Percentiles rank a stretch among this genome's conserved stretches.
Conservation (phyloP, 1,140 invertebrate species). For the Monochamus saltuarius region DNA sequence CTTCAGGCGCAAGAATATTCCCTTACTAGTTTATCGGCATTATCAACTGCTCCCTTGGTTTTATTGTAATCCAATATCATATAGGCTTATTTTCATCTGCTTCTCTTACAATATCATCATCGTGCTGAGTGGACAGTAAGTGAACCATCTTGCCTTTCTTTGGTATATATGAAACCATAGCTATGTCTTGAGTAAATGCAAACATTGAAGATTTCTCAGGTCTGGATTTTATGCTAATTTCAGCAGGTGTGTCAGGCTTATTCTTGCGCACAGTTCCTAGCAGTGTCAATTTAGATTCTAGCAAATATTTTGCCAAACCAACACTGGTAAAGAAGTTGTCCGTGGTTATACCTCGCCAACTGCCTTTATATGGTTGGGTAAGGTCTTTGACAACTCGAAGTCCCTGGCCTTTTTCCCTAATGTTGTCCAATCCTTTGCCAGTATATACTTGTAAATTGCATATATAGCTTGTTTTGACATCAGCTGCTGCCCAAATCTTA, state of each 20-base stretch:
- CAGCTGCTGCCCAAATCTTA: constrained; percentile 29
- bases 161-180: constrained; percentile 36
- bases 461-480: constrained; percentile 27
- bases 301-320: constrained; percentile 32
- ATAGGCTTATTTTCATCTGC: constrained; percentile 46
- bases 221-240: constrained; percentile 3
- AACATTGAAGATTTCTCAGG: constrained; percentile 32
- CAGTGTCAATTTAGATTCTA: too few relatives aligned
- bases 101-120: constrained; percentile 10
- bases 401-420: constrained; percentile 25
- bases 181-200: constrained; percentile 37
- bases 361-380: too few relatives aligned
- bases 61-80: constrained; percentile 41
- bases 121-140: constrained; percentile 37
- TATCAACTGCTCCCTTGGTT: constrained; percentile 31
- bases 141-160: constrained; percentile 38
- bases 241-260: constrained; percentile 20
- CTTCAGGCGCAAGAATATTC: too few relatives aligned
- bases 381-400: constrained; percentile 17
- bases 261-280: constrained; percentile 43
- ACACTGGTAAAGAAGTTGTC: constrained; percentile 28
- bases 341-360: constrained; percentile 18
- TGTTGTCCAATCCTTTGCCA: too few relatives aligned
- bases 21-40: constrained; percentile 26
- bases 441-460: constrained; percentile 32